Percentiles rank a stretch among this genome's conserved stretches.
These are phyloP conservation scores for Allygus modestus DNA, from an alignment of 2,888 invertebrate species.

Conservation along the genomic window DNA sequence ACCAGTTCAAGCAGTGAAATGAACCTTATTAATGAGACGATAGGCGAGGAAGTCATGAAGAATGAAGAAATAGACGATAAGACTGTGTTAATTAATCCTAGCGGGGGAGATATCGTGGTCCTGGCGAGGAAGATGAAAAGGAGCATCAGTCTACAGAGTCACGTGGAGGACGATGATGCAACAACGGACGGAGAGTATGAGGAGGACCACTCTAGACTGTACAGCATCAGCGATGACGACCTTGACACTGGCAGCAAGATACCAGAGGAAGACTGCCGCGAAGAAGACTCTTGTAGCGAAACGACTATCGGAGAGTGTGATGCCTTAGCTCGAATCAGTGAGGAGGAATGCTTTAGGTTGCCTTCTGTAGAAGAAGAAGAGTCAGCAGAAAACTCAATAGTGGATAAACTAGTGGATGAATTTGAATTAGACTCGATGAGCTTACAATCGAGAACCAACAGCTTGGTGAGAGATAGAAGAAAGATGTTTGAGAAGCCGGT, in stretches of 20 bases:
- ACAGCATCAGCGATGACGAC: conserved; percentile 63
- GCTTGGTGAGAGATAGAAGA: conserved; percentile 67
- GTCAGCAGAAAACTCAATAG: neutral
- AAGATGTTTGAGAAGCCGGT: conserved; percentile 65
- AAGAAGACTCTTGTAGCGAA: conserved; percentile 44
- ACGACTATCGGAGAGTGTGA: neutral
- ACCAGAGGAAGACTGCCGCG: conserved; percentile 49
- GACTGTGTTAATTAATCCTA: conserved; percentile 40
- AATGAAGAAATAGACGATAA: conserved; percentile 53
- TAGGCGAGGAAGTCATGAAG: conserved; percentile 13
- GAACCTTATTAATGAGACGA: neutral
- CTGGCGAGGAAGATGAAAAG: conserved; percentile 56
- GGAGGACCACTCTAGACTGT: conserved; percentile 60
- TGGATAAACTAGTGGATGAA: conserved; percentile 11
- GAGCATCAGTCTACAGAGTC: conserved; percentile 65
- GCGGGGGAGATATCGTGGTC: conserved; percentile 8
- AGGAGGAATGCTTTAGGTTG: conserved; percentile 33
- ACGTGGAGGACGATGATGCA: conserved; percentile 59
- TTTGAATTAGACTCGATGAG: conserved; percentile 39
- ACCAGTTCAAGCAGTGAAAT: conserved; percentile 52
- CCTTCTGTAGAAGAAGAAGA: neutral
- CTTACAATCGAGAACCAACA: conserved; percentile 62
- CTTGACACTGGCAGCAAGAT: conserved; percentile 30
- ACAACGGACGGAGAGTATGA: conserved; percentile 61
- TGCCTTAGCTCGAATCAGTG: neutral